These are phyloP conservation scores for Azemiops feae DNA, from an alignment of 2,113 vertebrate genomes.

Conservation along the genomic window DNA sequence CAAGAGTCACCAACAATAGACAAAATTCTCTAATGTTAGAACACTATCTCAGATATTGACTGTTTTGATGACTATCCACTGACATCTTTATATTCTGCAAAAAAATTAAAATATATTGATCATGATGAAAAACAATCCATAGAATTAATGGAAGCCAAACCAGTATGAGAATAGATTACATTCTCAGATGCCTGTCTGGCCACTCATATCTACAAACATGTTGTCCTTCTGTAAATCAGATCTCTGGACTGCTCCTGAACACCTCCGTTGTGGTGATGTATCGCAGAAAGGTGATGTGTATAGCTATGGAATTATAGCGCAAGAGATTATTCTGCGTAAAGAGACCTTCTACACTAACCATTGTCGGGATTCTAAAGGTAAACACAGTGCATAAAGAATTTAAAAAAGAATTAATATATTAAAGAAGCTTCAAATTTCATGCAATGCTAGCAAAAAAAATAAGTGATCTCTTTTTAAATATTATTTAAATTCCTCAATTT, in stretches of 20 bases:
- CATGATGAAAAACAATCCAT: background rate
- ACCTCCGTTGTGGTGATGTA: slow-evolving; percentile 79
- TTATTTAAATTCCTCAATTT: background rate
- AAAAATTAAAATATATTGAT: background rate
- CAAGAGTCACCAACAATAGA: background rate
- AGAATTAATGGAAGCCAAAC: background rate
- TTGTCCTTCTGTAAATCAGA: slow-evolving; percentile 68
- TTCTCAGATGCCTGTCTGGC: background rate
- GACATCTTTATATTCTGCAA: slow-evolving; percentile 11
- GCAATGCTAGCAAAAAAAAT: background rate
- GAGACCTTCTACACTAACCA: slow-evolving; percentile 78
- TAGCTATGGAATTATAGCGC: slow-evolving; percentile 91
- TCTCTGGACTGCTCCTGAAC: slow-evolving; percentile 92
- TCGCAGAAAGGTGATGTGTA: slow-evolving; percentile 97
- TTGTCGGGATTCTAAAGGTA: slow-evolving; percentile 72
- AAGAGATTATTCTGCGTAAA: slow-evolving; percentile 87
- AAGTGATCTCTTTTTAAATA: background rate
- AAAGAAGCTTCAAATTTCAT: background rate
- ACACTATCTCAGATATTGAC: background rate
- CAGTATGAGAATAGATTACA: background rate
- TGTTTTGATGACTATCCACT: background rate
- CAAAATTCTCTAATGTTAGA: background rate
- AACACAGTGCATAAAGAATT: background rate
- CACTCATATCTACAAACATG: background rate
- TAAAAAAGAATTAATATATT: background rate